phyloP scores from a whole-genome alignment of 2,113 vertebrate species.

The Nestor notabilis region DNA sequence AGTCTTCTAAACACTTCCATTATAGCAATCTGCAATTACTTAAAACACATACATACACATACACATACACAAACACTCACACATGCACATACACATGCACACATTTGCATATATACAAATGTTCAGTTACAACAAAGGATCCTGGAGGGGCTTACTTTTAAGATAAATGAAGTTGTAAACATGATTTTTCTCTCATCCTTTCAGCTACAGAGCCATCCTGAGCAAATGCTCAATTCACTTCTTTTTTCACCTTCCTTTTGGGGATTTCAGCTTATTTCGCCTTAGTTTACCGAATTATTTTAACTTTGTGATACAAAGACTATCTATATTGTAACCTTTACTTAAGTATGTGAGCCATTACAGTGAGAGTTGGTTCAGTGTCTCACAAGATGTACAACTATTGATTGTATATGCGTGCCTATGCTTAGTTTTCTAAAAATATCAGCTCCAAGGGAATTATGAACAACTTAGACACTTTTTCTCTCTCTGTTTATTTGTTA shows the following conservation, averaged over 20 bases:
- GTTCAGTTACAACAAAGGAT: neutral
- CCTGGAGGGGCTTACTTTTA: neutral
- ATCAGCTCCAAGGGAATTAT: constrained; percentile 8
- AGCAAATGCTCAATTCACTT: neutral
- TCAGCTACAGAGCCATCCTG: neutral
- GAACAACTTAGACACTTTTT: neutral
- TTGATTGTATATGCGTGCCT: neutral
- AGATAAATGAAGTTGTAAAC: neutral
- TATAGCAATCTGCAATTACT: neutral
- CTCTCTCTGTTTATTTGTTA: constrained; percentile 19
- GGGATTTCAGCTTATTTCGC: neutral
- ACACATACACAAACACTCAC: neutral
- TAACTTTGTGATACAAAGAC: neutral
- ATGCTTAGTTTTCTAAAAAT: constrained; percentile 62
- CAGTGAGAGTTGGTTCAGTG: neutral
- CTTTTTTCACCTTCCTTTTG: neutral
- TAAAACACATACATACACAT: neutral
- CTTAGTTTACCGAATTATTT: constrained; percentile 31
- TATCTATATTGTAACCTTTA: neutral
- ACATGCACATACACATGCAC: neutral
- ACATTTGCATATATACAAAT: neutral
- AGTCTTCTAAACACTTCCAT: neutral
- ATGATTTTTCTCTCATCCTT: neutral
- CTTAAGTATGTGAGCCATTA: constrained; percentile 6
- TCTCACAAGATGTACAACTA: constrained; percentile 56